A percentile compares a stretch with the other conserved stretches of the same genome.
These are phyloP conservation scores for Anthopleura xanthogrammica DNA, from an alignment of 92 coral and sea anemone species.

Conservation along the genomic window DNA sequence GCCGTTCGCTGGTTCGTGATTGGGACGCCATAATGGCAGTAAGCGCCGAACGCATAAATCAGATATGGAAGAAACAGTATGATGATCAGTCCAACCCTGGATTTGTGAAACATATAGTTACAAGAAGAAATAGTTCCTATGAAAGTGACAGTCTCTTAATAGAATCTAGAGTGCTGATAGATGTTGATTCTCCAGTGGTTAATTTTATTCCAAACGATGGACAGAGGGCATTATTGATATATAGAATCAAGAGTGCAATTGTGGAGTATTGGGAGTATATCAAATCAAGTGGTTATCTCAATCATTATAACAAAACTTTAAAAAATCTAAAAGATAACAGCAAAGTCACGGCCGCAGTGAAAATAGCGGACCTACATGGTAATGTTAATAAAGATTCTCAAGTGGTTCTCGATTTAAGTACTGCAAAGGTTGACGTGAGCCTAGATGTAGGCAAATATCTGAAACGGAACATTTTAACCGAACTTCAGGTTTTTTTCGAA, in stretches of 20 bases:
- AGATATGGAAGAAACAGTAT: constrained; percentile 34
- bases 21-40: constrained; percentile 46
- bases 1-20: constrained; percentile 38
- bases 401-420: constrained; percentile 40
- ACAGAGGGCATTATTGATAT: constrained; percentile 28
- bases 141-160: background rate
- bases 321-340: constrained; percentile 1
- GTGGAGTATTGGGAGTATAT: constrained; percentile 29
- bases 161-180: constrained; percentile 17
- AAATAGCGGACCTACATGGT: too few species aligned
- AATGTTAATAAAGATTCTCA: constrained; percentile 16
- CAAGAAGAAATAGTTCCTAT: background rate
- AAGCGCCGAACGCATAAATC: constrained; percentile 32
- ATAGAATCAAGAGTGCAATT: constrained; percentile 20
- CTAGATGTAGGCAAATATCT: constrained; percentile 9
- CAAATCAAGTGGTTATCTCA: too few species aligned
- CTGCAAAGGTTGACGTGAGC: too few species aligned
- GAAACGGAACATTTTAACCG: too few species aligned
- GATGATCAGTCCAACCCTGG: constrained; percentile 30
- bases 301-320: too few species aligned
- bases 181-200: constrained; percentile 23
- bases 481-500: constrained; percentile 18
- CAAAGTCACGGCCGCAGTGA: too few species aligned
- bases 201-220: constrained; percentile 29
- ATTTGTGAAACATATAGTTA: constrained; percentile 16